These are phyloP conservation scores for Xenopus laevis DNA, from an alignment of 2,113 vertebrate genomes.

Conservation along the genomic window DNA sequence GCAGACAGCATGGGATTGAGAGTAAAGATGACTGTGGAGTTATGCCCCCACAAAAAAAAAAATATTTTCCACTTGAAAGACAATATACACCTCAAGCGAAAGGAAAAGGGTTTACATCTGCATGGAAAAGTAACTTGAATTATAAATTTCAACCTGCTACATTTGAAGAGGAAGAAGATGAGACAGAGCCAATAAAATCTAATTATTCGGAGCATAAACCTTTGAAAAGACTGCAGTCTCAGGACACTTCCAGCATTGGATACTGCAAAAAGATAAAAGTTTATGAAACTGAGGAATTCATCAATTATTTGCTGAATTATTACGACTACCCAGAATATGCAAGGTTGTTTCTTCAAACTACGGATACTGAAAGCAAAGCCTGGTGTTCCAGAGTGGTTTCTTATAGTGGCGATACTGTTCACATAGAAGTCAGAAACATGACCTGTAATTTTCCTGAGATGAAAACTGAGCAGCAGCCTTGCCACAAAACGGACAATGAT, in stretches of 20 bases:
- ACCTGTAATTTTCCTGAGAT: slow-evolving; percentile 35
- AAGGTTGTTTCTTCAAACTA: slow-evolving; percentile 56
- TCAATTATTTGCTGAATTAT: slow-evolving; percentile 70
- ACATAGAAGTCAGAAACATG: slow-evolving; percentile 52
- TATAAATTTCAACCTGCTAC: not conserved
- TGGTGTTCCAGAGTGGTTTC: slow-evolving; percentile 64
- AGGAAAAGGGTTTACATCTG: not conserved
- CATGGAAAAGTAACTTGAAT: not conserved
- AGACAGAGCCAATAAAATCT: slow-evolving; percentile 7
- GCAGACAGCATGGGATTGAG: slow-evolving; percentile 43
- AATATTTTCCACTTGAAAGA: not conserved
- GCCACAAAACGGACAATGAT: slow-evolving; percentile 36
- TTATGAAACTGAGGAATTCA: slow-evolving; percentile 73
- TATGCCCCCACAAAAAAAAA: not conserved
- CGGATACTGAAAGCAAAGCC: not conserved
- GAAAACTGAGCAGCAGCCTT: slow-evolving; percentile 46
- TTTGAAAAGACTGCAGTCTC: not conserved
- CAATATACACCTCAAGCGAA: not conserved
- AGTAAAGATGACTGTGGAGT: not conserved
- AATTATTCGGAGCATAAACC: slow-evolving; percentile 6
- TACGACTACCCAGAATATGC: slow-evolving; percentile 61
- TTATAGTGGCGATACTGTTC: slow-evolving; percentile 52
- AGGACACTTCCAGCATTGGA: slow-evolving; percentile 16
- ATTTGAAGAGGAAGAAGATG: not conserved
- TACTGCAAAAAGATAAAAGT: slow-evolving; percentile 59